A percentile compares a stretch with the other conserved stretches of the same genome.
Evolutionary conservation across 1,140 invertebrate genomes (phyloP).

Genomic region (Rhopalosiphum padi): DNA sequence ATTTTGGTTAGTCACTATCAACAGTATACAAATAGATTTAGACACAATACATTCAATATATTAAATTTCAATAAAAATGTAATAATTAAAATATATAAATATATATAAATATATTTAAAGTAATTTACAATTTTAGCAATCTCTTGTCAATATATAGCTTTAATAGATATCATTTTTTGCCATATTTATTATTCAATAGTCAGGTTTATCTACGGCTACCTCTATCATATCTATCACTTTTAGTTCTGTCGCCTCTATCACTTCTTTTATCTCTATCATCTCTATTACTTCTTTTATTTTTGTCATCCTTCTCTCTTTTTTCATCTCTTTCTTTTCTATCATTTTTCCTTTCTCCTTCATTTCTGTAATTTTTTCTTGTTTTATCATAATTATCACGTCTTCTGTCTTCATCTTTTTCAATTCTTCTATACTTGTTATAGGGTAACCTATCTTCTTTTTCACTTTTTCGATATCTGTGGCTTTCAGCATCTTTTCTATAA

Average conservation of each 20-base stretch:
- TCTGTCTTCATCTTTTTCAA: conserved; percentile 54
- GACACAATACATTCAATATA: neutral
- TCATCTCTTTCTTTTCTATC: conserved; percentile 57
- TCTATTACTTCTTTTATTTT: conserved; percentile 54
- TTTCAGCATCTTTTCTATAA: neutral
- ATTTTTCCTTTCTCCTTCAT: conserved; percentile 56
- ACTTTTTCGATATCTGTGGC: conserved; percentile 29
- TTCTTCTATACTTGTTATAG: conserved; percentile 41
- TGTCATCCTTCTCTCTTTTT: conserved; percentile 38
- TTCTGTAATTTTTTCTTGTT: conserved; percentile 56
- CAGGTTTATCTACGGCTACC: conserved; percentile 48
- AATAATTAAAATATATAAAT: neutral
- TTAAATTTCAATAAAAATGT: neutral
- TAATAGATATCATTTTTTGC: neutral
- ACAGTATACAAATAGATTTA: no score
- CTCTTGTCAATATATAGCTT: neutral
- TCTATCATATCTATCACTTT: conserved; percentile 44
- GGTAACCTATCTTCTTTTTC: conserved; percentile 53
- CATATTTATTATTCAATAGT: conserved; percentile 28
- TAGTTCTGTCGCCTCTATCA: conserved; percentile 62
- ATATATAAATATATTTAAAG: neutral
- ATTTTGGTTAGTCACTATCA: no score
- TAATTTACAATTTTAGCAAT: neutral
- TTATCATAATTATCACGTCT: conserved; percentile 58
- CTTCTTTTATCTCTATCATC: conserved; percentile 58